Evolutionary conservation across 2,888 invertebrate species (phyloP).

Genomic region (Eupithecia exiguata): DNA sequence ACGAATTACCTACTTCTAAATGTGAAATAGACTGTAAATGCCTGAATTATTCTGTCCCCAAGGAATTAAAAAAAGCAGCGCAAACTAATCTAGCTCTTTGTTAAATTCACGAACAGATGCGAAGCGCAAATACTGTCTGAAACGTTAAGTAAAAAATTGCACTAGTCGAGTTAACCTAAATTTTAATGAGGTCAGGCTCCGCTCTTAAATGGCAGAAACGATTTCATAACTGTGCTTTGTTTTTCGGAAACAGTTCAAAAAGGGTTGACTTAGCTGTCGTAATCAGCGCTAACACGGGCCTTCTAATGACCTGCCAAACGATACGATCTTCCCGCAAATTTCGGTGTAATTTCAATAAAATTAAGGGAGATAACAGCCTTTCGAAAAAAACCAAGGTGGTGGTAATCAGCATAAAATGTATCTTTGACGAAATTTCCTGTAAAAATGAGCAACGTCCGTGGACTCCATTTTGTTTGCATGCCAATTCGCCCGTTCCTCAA

Average conservation of each 20-base stretch:
- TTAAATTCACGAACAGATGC: conserved; percentile 22
- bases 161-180: conserved; percentile 39
- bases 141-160: conserved; percentile 33
- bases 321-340: background rate
- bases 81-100: conserved; percentile 11
- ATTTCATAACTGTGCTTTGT: conserved; percentile 24
- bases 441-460: background rate
- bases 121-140: conserved; percentile 30
- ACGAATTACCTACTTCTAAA: too few species aligned
- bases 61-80: background rate
- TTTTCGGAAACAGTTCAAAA: conserved; percentile 22
- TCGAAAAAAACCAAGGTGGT: background rate
- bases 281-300: background rate
- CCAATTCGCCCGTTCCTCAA: conserved; percentile 16
- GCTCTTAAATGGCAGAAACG: conserved; percentile 27
- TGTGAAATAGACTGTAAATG: too few species aligned
- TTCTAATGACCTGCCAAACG: background rate
- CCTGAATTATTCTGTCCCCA: background rate
- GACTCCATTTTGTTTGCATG: background rate
- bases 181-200: conserved; percentile 39
- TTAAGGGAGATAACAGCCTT: background rate
- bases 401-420: background rate
- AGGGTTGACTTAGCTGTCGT: background rate
- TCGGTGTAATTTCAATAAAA: background rate
- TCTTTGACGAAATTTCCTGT: background rate